Base-by-base conservation (phyloP, 2,113 vertebrate species). In the Macquaria australasica region DNA sequence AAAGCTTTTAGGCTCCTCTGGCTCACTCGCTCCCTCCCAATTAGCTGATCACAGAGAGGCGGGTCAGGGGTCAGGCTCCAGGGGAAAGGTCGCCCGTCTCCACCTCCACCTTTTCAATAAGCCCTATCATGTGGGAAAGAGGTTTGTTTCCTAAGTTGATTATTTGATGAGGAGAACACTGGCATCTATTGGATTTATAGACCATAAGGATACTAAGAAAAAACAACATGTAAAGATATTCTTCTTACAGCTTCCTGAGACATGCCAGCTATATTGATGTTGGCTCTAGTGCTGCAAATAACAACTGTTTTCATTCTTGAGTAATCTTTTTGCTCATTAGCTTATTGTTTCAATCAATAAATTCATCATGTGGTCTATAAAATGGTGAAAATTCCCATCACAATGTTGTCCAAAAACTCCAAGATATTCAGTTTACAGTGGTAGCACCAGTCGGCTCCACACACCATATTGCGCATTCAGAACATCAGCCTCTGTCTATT, bases 1-100 rank as follows among this genome's bases (percentile, higher is more conserved):
- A 67, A 77, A 85, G 84, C 84, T 89, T 90, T 87, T 43, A 84
- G 74, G 51, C 84, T 87, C 69, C 53, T 86, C 70, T 76, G 34
- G 66, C 82, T 77, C 50, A 68, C 82, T 82, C 76, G 79, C 45
- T 87, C 48, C 66, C 45, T 87, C 48, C 66, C 83, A 93, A 92
- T 92, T 91, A 93, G 87, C 86, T 89, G 91, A 94, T 92, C 89
- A 92, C 86, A 92, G 86, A 81, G 80, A 83, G 53, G 56, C 14
- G 60, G 93, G 93, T 93, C 91, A 93, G 77, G 70, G 93, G 91
- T 93, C 85, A 91, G 45, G 64, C 73, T 90, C 75, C 48, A 37
- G 85, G 87, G 87, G 55, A 93, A 84, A 87, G 86, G 90, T 90
- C 83, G 34, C n/a, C 48, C 37, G 28, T 86, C 86, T 89, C 83